Evolutionary conservation across 2,797 vertebrate genomes (phyloP).

Genomic region (Peromyscus nudipes): DNA sequence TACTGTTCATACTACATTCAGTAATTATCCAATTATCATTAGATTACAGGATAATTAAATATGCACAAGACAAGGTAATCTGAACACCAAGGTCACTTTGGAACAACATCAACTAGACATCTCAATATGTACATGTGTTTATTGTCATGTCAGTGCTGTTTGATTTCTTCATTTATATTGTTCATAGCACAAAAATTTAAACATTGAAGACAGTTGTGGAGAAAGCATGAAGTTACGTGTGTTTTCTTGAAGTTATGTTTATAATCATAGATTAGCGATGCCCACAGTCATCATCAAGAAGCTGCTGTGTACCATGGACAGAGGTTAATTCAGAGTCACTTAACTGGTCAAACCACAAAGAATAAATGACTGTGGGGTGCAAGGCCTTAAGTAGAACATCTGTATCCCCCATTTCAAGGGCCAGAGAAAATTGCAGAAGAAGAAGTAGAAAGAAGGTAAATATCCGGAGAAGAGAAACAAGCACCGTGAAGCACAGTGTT

Average conservation of each 20-base stretch:
- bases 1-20: neutral
- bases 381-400: neutral
- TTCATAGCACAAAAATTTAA: neutral
- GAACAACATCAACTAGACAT: neutral
- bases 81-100: neutral
- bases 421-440: neutral
- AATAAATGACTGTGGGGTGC: neutral
- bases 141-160: neutral
- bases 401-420: neutral
- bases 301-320: neutral
- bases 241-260: neutral
- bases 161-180: neutral
- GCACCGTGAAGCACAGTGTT: too few relatives aligned
- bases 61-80: neutral
- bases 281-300: neutral
- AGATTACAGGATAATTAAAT: conserved; percentile 28
- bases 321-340: neutral
- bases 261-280: neutral
- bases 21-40: neutral
- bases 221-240: neutral
- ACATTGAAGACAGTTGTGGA: neutral
- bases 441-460: neutral
- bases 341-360: neutral
- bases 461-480: too few relatives aligned
- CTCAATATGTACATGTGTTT: neutral